A percentile compares a stretch with the other conserved stretches of the same genome.
Evolutionary conservation across 2,888 invertebrate genomes (phyloP).

Genomic region (Melinopterus prodromus): DNA sequence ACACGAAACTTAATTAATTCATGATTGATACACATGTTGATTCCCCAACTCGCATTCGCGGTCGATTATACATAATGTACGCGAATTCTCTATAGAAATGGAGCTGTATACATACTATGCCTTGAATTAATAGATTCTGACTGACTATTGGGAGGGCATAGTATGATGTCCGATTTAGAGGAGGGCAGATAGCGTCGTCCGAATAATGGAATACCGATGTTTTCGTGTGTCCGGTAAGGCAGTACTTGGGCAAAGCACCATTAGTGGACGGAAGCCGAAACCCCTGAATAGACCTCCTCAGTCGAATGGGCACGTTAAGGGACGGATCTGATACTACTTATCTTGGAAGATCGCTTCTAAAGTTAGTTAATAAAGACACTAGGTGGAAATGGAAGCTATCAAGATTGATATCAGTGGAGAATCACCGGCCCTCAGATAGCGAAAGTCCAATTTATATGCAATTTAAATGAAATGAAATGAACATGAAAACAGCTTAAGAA

Average conservation of each 20-base stretch:
- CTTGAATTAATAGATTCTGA: too few species aligned
- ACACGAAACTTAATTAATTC: neutral
- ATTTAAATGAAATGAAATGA: neutral
- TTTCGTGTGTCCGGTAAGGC: neutral
- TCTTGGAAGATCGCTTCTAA: neutral
- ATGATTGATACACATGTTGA: conserved; percentile 4
- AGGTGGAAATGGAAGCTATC: neutral
- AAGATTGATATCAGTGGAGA: neutral
- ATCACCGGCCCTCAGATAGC: neutral
- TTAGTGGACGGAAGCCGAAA: neutral
- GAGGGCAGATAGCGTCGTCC: neutral
- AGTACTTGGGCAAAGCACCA: neutral
- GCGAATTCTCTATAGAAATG: neutral
- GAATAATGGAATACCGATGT: neutral
- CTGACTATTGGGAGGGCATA: too few species aligned
- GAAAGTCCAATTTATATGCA: neutral
- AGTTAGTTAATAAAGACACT: neutral
- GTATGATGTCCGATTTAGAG: neutral
- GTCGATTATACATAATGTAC: neutral
- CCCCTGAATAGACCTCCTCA: neutral
- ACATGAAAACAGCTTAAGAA: neutral
- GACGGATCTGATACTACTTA: neutral
- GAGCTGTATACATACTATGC: too few species aligned
- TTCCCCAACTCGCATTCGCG: neutral
- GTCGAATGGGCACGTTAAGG: neutral